Evolutionary conservation across 2,888 invertebrate species (phyloP).

Genomic region (Tenthredo amoena): DNA sequence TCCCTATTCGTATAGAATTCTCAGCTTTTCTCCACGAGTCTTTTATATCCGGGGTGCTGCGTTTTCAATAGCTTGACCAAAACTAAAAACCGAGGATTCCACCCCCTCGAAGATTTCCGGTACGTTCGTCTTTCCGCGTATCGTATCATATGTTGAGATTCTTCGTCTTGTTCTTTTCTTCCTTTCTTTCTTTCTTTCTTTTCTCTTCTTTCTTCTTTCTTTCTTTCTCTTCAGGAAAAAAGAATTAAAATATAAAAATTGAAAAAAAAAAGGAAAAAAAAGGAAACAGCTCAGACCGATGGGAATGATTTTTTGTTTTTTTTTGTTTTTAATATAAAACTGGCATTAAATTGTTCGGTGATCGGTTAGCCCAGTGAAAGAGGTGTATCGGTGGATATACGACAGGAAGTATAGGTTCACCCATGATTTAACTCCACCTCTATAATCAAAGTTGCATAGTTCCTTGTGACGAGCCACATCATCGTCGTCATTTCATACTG

Average conservation of each 20-base stretch:
- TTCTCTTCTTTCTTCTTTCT: too few species aligned
- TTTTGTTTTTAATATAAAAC: background rate
- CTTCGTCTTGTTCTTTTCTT: background rate
- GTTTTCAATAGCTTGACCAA: slow-evolving; percentile 7
- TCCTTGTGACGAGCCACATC: slow-evolving; percentile 62
- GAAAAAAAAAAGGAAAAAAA: background rate
- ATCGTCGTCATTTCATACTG: slow-evolving; percentile 15
- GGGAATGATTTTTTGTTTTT: background rate
- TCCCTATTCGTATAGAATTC: background rate
- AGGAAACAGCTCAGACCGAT: background rate
- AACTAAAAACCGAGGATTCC: background rate
- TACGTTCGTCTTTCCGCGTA: background rate
- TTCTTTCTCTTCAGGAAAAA: background rate
- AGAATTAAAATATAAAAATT: background rate
- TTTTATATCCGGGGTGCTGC: background rate
- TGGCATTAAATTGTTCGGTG: background rate
- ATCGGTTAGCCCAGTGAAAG: background rate
- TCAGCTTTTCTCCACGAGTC: background rate
- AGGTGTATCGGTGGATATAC: background rate
- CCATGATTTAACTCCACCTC: slow-evolving; percentile 68
- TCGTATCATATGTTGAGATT: background rate
- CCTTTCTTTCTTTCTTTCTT: background rate
- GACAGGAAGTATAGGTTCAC: slow-evolving; percentile 68
- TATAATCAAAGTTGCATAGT: slow-evolving; percentile 67
- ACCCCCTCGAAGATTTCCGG: slow-evolving; percentile 18